Conservation (phyloP, 1,140 invertebrate genomes). For the Conus betulinus region DNA sequence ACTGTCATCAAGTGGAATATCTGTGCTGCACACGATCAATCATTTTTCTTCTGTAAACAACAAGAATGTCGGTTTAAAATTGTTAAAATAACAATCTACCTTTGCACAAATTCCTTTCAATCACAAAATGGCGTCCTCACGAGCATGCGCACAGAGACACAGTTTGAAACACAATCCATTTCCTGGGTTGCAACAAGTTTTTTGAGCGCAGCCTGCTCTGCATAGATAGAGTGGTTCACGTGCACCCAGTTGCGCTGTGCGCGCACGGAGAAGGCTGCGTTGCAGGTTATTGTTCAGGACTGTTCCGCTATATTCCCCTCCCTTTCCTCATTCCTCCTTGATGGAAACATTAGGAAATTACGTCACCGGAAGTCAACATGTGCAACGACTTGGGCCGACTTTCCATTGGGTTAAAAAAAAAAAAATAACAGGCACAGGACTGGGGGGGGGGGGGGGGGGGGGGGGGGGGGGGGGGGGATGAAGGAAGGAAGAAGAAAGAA, state of each 20-base stretch:
- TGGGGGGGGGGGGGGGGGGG: too few species aligned
- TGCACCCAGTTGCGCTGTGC: not conserved
- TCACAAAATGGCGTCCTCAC: constrained; percentile 53
- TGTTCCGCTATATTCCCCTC: not conserved
- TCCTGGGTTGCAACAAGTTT: constrained; percentile 24
- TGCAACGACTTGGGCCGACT: constrained; percentile 34
- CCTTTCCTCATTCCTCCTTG: not conserved
- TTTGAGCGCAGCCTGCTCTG: not conserved
- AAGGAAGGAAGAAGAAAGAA: too few species aligned
- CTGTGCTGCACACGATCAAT: too few species aligned
- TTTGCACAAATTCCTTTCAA: constrained; percentile 30
- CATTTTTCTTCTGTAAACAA: too few species aligned
- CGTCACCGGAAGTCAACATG: constrained; percentile 53
- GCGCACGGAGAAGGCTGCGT: not conserved
- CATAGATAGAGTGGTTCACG: not conserved
- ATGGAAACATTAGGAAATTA: constrained; percentile 49
- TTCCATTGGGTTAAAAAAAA: constrained; percentile 45
- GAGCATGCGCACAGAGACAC: constrained; percentile 52
- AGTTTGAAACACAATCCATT: constrained; percentile 41
- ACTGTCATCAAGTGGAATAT: too few species aligned
- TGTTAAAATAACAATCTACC: constrained; percentile 24
- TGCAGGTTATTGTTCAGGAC: not conserved
- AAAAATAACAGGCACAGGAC: not conserved
- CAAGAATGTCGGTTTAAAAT: constrained; percentile 34
- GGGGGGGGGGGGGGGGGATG: too few species aligned